A percentile compares a stretch with the other conserved stretches of the same genome.
Conservation (phyloP, 1,140 invertebrate genomes). For the Propsilocerus akamusi region DNA sequence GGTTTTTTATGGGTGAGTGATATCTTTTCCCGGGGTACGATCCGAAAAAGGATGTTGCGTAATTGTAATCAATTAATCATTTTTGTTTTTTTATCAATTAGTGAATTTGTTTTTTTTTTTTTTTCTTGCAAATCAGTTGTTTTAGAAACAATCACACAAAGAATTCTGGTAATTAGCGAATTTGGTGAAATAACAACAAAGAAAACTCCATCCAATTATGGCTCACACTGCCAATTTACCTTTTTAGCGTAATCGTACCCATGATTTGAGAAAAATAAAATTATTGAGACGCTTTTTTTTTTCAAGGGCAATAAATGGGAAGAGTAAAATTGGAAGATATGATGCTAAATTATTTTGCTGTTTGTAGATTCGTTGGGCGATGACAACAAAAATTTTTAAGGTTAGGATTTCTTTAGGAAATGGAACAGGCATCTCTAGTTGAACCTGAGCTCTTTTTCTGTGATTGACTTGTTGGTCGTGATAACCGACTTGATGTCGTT, state of each 20-base stretch:
- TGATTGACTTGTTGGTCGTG: neutral
- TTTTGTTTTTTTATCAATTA: neutral
- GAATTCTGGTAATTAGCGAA: no score
- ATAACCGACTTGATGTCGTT: neutral
- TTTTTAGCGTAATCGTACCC: conserved; percentile 2
- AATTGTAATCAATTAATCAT: no score
- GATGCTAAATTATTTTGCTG: no score
- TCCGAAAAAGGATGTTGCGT: conserved; percentile 24
- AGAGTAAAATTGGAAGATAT: neutral
- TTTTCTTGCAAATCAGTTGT: neutral
- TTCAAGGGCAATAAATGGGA: neutral
- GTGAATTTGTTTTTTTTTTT: neutral
- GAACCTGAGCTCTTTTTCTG: neutral
- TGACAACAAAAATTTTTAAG: no score
- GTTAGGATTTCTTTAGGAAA: neutral
- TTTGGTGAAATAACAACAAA: neutral
- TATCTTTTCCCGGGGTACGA: conserved; percentile 20
- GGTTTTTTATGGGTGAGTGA: no score
- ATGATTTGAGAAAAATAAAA: neutral
- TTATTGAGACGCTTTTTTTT: neutral
- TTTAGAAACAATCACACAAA: neutral
- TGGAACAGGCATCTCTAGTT: neutral
- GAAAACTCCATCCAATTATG: neutral
- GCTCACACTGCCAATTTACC: neutral
- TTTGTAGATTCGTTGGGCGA: no score